Evolutionary conservation across 2,113 vertebrate genomes (phyloP).

Genomic region (Sphaerodactylus townsendi): DNA sequence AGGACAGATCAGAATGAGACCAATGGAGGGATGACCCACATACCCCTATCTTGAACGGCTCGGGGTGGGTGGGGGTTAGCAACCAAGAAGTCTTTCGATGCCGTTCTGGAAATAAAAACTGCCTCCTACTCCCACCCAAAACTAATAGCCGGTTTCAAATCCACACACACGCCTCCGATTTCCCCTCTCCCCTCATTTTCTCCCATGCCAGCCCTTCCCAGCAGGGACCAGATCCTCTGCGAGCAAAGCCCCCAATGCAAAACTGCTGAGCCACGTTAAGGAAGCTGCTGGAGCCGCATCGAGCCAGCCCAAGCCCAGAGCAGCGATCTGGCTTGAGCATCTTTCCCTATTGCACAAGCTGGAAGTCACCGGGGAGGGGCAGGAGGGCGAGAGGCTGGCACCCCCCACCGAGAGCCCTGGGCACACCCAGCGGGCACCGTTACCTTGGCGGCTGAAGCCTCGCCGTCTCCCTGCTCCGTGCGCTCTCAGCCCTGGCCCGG

Average conservation of each 20-base stretch:
- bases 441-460: background rate
- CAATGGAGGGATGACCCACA: background rate
- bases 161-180: background rate
- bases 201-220: background rate
- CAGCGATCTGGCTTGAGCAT: background rate
- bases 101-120: background rate
- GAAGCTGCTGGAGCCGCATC: background rate
- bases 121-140: background rate
- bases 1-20: too few relatives aligned
- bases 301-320: background rate
- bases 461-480: background rate
- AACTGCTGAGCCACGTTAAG: background rate
- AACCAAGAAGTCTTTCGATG: background rate
- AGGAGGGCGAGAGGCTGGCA: background rate
- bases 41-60: too few relatives aligned
- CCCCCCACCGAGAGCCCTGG: background rate
- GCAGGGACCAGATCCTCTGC: background rate
- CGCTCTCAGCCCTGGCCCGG: background rate
- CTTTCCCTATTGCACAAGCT: background rate
- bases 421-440: constrained; percentile 32
- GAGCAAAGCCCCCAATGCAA: background rate
- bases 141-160: too few relatives aligned
- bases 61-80: background rate
- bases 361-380: background rate
- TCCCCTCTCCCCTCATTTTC: background rate